phyloP scores from a whole-genome alignment of 2,113 vertebrate genomes.

The Myanophis thanlyinensis region DNA sequence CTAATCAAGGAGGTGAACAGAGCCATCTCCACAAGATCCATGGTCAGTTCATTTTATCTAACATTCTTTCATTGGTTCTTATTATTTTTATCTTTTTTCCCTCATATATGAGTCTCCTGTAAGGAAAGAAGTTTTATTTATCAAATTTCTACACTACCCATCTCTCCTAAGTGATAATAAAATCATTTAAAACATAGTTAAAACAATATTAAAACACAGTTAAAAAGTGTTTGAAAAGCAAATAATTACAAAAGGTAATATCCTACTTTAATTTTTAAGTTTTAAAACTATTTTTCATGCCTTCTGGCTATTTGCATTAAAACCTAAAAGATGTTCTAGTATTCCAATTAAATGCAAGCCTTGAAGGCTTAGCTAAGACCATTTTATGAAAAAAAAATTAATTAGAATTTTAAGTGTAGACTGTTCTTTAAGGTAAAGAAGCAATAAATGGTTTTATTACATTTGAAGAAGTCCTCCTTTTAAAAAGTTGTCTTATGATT shows the following conservation, averaged over 20 bases:
- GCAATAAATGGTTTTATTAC: background rate
- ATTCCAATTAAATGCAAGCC: slow-evolving; percentile 61
- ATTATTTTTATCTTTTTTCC: background rate
- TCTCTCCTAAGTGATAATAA: background rate
- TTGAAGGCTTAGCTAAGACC: slow-evolving; percentile 50
- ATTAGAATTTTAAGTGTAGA: slow-evolving; percentile 17
- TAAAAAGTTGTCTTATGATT: background rate
- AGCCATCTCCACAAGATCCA: background rate
- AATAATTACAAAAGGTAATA: background rate
- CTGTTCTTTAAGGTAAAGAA: slow-evolving; percentile 39
- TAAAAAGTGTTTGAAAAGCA: background rate
- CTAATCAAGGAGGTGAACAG: background rate
- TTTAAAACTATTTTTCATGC: background rate
- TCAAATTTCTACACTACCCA: background rate
- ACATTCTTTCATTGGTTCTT: background rate
- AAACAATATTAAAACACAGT: background rate
- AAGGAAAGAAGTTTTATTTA: background rate
- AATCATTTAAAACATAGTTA: background rate
- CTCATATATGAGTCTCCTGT: background rate
- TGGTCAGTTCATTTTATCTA: background rate
- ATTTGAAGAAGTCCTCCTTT: background rate
- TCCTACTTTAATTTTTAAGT: background rate
- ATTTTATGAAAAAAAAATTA: slow-evolving; percentile 50
- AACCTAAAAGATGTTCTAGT: slow-evolving; percentile 47
- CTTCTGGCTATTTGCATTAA: background rate